Conservation (phyloP, 2,888 invertebrate genomes). For the Zeuzera pyrina region DNA sequence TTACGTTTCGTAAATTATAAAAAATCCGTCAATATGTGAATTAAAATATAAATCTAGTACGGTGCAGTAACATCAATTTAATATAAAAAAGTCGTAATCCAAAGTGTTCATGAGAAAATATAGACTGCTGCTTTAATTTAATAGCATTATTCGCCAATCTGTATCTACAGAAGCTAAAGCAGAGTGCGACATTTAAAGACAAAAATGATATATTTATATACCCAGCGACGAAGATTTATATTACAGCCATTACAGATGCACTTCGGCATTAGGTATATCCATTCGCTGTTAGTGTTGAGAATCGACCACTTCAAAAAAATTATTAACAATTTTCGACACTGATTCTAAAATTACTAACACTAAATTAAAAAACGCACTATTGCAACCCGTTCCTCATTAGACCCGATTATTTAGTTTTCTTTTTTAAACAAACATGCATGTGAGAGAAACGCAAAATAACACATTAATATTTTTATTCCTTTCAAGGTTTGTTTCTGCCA, state of each 20-base stretch:
- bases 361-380: not conserved
- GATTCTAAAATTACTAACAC: conserved; percentile 5
- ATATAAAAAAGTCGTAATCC: too few species aligned
- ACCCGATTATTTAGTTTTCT: conserved; percentile 21
- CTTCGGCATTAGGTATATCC: conserved; percentile 58
- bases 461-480: conserved; percentile 45
- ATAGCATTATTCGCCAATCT: conserved; percentile 27
- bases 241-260: conserved; percentile 62
- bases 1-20: too few species aligned
- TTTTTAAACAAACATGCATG: conserved; percentile 19
- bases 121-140: too few species aligned
- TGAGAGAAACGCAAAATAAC: conserved; percentile 29
- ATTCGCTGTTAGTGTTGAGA: conserved; percentile 33
- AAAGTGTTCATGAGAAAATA: too few species aligned
- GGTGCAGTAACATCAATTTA: too few species aligned
- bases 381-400: too few species aligned
- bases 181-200: conserved; percentile 20
- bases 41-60: too few species aligned
- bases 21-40: too few species aligned
- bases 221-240: conserved; percentile 57
- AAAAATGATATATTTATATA: conserved; percentile 31
- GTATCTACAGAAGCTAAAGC: conserved; percentile 36
- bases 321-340: conserved; percentile 21
- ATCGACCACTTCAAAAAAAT: conserved; percentile 32
- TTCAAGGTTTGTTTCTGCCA: conserved; percentile 43